Evolutionary conservation across 2,113 vertebrate genomes (phyloP).

Genomic region (Pterocles burchelli): DNA sequence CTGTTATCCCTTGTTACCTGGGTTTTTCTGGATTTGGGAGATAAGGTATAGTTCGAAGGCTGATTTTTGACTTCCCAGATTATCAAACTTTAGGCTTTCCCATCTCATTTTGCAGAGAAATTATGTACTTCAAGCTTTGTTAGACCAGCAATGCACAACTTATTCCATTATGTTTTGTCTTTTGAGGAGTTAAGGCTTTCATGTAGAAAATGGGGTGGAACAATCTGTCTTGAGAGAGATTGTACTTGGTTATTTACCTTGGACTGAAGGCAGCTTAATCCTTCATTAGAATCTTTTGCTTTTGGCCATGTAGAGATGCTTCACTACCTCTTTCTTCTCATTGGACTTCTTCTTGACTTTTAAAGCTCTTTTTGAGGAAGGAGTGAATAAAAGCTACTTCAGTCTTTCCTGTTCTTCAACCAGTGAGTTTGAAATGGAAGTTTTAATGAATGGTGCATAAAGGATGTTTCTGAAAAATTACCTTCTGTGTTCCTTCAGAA

Average conservation of each 20-base stretch:
- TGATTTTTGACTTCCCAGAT: background rate
- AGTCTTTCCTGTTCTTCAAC: background rate
- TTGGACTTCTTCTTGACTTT: background rate
- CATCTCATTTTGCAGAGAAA: background rate
- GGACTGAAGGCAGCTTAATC: background rate
- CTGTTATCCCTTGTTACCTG: background rate
- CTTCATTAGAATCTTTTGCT: background rate
- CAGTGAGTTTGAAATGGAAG: background rate
- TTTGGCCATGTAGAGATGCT: background rate
- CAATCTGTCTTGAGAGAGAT: background rate
- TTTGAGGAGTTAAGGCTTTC: background rate
- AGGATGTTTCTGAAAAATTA: slow-evolving; percentile 5
- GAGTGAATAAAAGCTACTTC: background rate
- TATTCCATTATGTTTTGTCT: background rate
- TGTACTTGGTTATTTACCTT: background rate
- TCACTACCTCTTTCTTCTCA: background rate
- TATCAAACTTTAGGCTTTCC: background rate
- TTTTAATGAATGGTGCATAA: background rate
- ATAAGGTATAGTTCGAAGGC: background rate
- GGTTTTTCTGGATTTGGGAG: background rate
- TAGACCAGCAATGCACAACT: background rate
- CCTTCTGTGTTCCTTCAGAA: background rate
- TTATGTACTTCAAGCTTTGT: background rate
- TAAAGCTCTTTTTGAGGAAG: background rate
- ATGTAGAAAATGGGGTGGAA: background rate